Percentiles rank a stretch among this genome's conserved stretches.
Evolutionary conservation across 2,113 vertebrate species (phyloP).

Genomic region (Piliocolobus tephrosceles): DNA sequence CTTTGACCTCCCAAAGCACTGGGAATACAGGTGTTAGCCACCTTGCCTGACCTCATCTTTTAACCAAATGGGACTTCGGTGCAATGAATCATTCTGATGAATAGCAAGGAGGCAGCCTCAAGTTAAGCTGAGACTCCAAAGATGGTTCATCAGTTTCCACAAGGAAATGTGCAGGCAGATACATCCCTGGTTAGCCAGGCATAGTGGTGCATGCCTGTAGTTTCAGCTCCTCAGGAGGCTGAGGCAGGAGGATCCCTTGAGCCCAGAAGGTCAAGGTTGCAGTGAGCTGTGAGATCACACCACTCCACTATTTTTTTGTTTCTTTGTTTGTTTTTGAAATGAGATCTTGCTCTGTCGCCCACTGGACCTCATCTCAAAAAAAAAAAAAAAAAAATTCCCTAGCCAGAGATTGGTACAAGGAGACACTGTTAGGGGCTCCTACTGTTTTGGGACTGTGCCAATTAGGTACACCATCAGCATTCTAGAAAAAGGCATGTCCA

Average conservation of each 20-base stretch:
- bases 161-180: not conserved
- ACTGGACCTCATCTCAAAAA: too few species aligned
- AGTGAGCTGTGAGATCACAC: too few species aligned
- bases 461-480: not conserved
- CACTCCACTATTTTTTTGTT: too few species aligned
- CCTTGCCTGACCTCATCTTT: not conserved
- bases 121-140: not conserved
- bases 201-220: too few species aligned
- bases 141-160: not conserved
- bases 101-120: not conserved
- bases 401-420: not conserved
- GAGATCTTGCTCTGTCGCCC: too few species aligned
- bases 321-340: too few species aligned
- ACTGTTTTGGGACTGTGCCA: not conserved
- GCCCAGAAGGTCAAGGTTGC: too few species aligned
- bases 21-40: not conserved
- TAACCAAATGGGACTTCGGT: not conserved
- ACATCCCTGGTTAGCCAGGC: too few species aligned
- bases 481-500: not conserved
- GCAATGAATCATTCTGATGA: not conserved
- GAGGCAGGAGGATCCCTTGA: too few species aligned
- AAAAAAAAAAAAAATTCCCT: not conserved
- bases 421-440: not conserved
- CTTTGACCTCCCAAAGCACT: not conserved
- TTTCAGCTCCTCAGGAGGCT: too few species aligned